Conservation (phyloP, 2,113 vertebrate species). For the Aegypius monachus region DNA sequence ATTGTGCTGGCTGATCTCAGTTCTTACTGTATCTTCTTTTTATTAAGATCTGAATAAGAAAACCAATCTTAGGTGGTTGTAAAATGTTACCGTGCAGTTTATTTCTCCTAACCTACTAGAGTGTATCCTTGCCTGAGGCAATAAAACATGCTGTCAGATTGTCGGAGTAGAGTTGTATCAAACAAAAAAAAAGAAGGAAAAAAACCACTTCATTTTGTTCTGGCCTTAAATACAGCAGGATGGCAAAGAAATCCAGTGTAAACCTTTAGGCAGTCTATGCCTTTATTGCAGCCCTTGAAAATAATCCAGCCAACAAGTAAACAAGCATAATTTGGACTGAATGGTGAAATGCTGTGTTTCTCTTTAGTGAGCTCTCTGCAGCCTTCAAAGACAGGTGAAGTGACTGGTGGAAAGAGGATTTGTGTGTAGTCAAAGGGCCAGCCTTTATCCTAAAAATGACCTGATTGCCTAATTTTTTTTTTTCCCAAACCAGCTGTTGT, state of each 20-base stretch:
- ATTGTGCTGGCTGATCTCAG: neutral
- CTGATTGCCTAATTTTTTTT: neutral
- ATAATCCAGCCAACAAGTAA: neutral
- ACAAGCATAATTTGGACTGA: neutral
- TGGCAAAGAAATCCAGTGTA: neutral
- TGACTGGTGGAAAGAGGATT: neutral
- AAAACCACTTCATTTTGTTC: neutral
- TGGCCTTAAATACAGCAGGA: neutral
- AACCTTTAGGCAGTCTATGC: neutral
- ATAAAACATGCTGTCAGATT: neutral
- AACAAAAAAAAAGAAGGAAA: neutral
- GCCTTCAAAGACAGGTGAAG: neutral
- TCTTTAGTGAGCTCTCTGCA: neutral
- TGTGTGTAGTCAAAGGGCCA: neutral
- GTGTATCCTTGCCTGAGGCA: conserved; percentile 14
- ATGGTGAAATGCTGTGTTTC: neutral
- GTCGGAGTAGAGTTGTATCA: neutral
- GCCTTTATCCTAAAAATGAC: neutral
- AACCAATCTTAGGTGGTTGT: neutral
- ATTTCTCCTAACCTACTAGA: neutral
- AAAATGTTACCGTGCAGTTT: neutral
- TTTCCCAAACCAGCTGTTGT: neutral
- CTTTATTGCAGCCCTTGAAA: conserved; percentile 22
- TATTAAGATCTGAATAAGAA: neutral
- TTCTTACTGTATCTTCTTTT: neutral